Evolutionary conservation across 2,797 vertebrate genomes (phyloP), one percentile per base, ranked within the genome.

Genomic region (Pteronotus mesoamericanus): DNA sequence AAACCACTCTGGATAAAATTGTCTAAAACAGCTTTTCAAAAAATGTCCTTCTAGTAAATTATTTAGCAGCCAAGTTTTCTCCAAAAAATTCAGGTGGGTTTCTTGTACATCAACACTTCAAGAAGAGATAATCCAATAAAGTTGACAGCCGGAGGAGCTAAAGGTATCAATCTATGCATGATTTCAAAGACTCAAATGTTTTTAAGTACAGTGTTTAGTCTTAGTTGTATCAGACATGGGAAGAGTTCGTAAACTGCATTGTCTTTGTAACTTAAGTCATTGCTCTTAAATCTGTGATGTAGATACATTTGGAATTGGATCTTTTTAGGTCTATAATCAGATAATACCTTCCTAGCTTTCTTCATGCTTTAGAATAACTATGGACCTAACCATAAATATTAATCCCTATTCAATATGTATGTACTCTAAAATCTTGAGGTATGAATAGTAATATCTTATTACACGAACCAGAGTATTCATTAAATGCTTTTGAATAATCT

Each of bases 381-480:
- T 86, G 74, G 64, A 96, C 93, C 80, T 78, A 97, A 89, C 21
- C 68, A 98, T 98, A 97, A 98, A 98, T 98, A 98, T 97, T 97
- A 97, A 98, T 98, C 97, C 94, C 91, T 97, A 75, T 92, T 98
- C 95, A 97, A 94, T 97, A 94, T 98, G 95, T 89, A 96, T 97
- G 95, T 10, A 4, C 72, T 94, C 92, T 89, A 39, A 46, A 96
- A 72, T 98, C 96, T 93, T 92, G 21, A 96, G 97, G 86, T 97
- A 94, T 98, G 98, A 98, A 97, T 98, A 98, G 89, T 93, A 98
- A 95, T 96, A 95, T 97, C 96, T 98, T 97, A 96, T 97, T 98
- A 95, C 74, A 94, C 37, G 86, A 98, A 92, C 48, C 59, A 86
- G 94, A 97, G 96, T 97, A 98, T 97, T 98, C 96, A 97, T 98